Evolutionary conservation across 2,113 vertebrate species (phyloP).

Genomic region (Chaetura pelagica): DNA sequence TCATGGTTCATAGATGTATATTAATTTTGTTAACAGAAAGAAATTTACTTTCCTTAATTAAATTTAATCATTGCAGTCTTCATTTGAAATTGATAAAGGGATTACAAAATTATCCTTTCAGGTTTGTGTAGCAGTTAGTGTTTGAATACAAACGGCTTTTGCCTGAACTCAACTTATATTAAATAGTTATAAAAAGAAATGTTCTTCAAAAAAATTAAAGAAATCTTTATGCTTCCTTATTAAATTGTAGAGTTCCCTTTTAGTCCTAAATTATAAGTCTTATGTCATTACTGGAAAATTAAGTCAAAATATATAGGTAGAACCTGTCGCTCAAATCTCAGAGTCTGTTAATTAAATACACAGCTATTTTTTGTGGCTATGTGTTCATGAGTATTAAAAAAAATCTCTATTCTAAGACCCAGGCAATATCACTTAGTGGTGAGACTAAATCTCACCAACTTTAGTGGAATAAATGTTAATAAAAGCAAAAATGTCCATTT

Average conservation of each 20-base stretch:
- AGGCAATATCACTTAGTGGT: not conserved
- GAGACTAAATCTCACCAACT: not conserved
- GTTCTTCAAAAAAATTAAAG: not conserved
- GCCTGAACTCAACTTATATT: not conserved
- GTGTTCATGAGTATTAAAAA: not conserved
- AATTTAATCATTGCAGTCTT: constrained; percentile 25
- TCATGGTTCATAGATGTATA: constrained; percentile 52
- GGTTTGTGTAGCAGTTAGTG: not conserved
- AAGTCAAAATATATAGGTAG: not conserved
- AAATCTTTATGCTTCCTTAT: not conserved
- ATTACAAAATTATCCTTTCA: constrained; percentile 51
- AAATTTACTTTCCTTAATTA: constrained; percentile 61
- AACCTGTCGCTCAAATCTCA: not conserved
- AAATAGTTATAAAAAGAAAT: not conserved
- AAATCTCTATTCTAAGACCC: not conserved
- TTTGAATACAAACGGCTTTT: constrained; percentile 43
- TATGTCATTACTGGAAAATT: not conserved
- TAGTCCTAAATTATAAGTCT: not conserved
- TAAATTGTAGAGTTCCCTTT: not conserved
- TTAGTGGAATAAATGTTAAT: not conserved
- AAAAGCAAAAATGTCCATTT: not conserved
- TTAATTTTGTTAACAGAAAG: constrained; percentile 52
- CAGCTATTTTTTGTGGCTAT: not conserved
- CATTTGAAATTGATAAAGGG: constrained; percentile 58
- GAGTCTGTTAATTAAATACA: not conserved